These are phyloP conservation scores for Gallinago nigripennis DNA, from an alignment of 2,797 vertebrate genomes.

Conservation along the genomic window DNA sequence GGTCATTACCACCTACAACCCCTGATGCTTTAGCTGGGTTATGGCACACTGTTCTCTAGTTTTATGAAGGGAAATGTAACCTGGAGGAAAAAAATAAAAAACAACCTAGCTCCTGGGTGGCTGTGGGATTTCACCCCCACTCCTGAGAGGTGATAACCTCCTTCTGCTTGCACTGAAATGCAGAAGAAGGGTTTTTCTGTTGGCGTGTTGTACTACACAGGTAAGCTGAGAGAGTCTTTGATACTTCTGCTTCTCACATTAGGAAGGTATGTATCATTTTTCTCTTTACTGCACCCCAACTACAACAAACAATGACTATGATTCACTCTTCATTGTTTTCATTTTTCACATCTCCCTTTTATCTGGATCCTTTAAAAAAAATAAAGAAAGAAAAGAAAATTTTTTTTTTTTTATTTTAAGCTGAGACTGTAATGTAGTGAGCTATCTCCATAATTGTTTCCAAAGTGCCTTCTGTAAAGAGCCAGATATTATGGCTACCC, in stretches of 20 bases:
- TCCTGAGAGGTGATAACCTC: background rate
- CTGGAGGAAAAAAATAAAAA: background rate
- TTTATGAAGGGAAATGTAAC: background rate
- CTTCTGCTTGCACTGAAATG: background rate
- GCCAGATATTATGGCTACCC: background rate
- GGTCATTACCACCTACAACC: background rate
- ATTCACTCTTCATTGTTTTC: background rate
- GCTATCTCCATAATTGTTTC: background rate
- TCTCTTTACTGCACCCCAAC: background rate
- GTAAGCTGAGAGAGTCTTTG: background rate
- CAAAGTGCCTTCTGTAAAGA: constrained; percentile 2
- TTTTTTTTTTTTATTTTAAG: background rate
- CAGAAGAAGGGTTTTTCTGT: background rate
- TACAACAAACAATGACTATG: background rate
- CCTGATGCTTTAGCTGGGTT: background rate
- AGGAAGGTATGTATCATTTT: background rate
- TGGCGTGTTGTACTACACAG: background rate
- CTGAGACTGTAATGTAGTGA: background rate
- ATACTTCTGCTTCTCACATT: background rate
- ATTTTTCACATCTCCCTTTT: background rate
- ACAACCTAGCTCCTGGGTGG: background rate
- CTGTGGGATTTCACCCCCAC: background rate
- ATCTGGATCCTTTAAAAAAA: background rate
- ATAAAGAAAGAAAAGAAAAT: background rate
- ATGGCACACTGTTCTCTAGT: background rate